Evolutionary conservation across 1,140 invertebrate species (phyloP), one percentile per base, ranked within the genome.

Genomic region (Diprion similis): DNA sequence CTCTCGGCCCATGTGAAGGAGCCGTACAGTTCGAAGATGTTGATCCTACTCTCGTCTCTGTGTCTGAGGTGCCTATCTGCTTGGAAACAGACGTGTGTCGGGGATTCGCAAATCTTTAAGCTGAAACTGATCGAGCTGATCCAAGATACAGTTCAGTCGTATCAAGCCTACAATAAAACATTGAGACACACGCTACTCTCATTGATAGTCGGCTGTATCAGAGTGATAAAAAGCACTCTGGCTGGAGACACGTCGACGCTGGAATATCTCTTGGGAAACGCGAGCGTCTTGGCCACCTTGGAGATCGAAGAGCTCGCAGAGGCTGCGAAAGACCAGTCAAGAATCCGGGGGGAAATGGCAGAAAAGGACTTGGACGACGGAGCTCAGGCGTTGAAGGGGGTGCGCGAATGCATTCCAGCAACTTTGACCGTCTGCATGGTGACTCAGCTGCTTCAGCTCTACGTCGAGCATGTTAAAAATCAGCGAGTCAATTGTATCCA

Each of bases 351-450:
- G 64, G 64, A 51, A 73, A 71, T 24, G 59, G 66, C 66, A 6
- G 66, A 68, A 68, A 68, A 68, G 66, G 66, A 45, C 11, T 19
- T 68, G 19, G 66, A 74, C 45, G 51, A 59, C 7, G 77, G 69
- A 11, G 73, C 72, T 6, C 76, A 79, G 48, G 75, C 75, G 3
- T 46, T 78, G 0, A 71, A 75, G 9, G 78, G 78, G 11, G 76
- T 77, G 45, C 76, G 79, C 0, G 79, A 79, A 19, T 81, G 80
- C 69, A 77, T 84, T 69, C 83, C 86, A 8, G 86, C 85, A 0
- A 88, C 84, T 0, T 75, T 88, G 18, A 80, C 85, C 1, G 79
- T 87, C 7, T 83, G 82, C 47, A 77, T 87, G 70, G 83, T 87
- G 0, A 88, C 84, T 10, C 78, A 84, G 45, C 45, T 88, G 13